Evolutionary conservation across 1,140 invertebrate species (phyloP).

Genomic region (Tribolium castaneum): DNA sequence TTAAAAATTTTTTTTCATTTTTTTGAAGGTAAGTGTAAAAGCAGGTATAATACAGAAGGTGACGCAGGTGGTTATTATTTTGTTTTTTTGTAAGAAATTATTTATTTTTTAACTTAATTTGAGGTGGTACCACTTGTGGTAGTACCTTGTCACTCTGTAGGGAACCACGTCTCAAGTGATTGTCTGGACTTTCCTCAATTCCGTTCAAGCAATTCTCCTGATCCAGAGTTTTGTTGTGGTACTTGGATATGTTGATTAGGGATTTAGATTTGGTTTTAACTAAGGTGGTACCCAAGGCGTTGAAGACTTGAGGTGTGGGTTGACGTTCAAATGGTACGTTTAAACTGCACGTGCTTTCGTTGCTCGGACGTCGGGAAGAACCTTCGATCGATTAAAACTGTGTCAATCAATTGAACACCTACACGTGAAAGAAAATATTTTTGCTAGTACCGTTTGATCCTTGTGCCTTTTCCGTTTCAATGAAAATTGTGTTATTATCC

Average conservation of each 20-base stretch:
- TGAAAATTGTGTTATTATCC: conserved; percentile 47
- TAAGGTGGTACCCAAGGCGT: conserved; percentile 4
- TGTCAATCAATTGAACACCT: not conserved
- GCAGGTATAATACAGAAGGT: no score
- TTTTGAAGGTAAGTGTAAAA: no score
- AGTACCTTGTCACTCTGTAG: conserved; percentile 55
- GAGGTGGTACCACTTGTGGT: no score
- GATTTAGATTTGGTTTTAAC: conserved; percentile 53
- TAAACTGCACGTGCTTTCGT: conserved; percentile 58
- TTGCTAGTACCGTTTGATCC: conserved; percentile 46
- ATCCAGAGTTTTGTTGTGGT: conserved; percentile 14
- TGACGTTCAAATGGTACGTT: conserved; percentile 55
- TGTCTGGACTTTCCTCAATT: conserved; percentile 59
- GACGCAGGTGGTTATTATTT: no score
- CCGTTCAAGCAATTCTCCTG: conserved; percentile 52
- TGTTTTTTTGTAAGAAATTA: no score
- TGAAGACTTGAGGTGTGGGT: conserved; percentile 49
- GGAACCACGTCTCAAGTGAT: conserved; percentile 51
- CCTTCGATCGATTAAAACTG: conserved; percentile 40
- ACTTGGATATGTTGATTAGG: conserved; percentile 52
- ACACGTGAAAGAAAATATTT: not conserved
- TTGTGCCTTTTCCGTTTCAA: conserved; percentile 49
- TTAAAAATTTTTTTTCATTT: no score
- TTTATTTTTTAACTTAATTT: no score
- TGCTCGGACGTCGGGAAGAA: conserved; percentile 58